Percentiles rank a stretch among this genome's conserved stretches.
These are phyloP conservation scores for Romanomermis culicivorax DNA, from an alignment of 2,888 invertebrate species.

Conservation along the genomic window DNA sequence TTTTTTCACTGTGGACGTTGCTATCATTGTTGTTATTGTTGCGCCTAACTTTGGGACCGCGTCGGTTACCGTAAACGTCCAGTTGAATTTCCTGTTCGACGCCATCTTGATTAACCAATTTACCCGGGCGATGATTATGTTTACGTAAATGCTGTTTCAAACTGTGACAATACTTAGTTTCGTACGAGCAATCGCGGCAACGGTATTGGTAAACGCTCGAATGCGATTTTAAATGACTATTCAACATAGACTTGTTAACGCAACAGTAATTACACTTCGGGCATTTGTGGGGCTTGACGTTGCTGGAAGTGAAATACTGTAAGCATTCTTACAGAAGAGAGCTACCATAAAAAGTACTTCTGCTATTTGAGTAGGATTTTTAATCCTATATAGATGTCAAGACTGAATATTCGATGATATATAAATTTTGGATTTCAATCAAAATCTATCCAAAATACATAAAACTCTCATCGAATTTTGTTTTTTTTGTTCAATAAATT, in stretches of 20 bases:
- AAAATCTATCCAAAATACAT: no score
- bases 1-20: no score
- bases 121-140: conserved; percentile 59
- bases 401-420: no score
- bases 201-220: conserved; percentile 35
- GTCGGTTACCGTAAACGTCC: neutral
- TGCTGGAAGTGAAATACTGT: no score
- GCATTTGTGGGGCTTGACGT: conserved; percentile 71
- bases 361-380: no score
- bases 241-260: conserved; percentile 97
- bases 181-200: conserved; percentile 78
- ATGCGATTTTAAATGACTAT: conserved; percentile 89
- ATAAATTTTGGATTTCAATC: no score
- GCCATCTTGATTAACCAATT: neutral
- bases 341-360: no score
- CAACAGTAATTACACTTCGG: conserved; percentile 35
- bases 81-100: neutral
- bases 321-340: no score
- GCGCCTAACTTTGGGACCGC: neutral
- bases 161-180: conserved; percentile 92
- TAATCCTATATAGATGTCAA: no score
- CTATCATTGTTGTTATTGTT: no score
- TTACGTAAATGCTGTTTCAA: conserved; percentile 80
- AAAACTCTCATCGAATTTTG: no score
- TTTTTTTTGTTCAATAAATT: no score